Conservation (phyloP, 2,888 invertebrate species). For the Cerceris rybyensis region DNA sequence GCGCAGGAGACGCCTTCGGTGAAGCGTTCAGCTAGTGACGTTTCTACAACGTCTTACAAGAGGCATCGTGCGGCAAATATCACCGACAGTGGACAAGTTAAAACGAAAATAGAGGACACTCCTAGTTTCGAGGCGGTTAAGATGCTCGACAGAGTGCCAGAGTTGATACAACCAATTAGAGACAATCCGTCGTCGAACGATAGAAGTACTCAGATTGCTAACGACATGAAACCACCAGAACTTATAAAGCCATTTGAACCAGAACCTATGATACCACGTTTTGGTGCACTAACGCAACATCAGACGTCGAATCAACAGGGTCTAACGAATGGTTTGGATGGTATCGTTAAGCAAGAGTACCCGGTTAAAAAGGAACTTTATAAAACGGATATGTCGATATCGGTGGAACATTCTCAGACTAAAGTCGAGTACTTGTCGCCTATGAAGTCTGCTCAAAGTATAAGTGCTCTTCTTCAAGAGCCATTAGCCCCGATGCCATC, state of each 20-base stretch:
- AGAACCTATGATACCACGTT: constrained; percentile 73
- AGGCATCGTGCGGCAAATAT: constrained; percentile 65
- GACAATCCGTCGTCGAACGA: constrained; percentile 69
- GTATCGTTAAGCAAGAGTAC: constrained; percentile 52
- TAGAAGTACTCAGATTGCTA: constrained; percentile 61
- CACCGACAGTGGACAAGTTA: constrained; percentile 52
- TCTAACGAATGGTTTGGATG: constrained; percentile 67
- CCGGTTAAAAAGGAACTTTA: constrained; percentile 50
- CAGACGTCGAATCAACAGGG: constrained; percentile 59
- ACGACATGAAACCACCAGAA: constrained; percentile 71
- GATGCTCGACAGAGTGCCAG: constrained; percentile 74
- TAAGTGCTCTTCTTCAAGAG: constrained; percentile 78
- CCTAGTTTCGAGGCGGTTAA: constrained; percentile 70
- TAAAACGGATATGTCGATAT: constrained; percentile 42
- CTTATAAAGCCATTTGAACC: constrained; percentile 74
- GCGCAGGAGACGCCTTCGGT: constrained; percentile 44
- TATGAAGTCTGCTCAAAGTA: constrained; percentile 76
- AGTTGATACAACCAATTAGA: constrained; percentile 72
- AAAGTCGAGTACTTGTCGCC: constrained; percentile 73
- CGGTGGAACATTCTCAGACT: constrained; percentile 32
- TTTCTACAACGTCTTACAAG: constrained; percentile 63
- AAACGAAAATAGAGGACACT: constrained; percentile 57
- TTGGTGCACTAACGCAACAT: constrained; percentile 63
- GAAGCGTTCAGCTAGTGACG: constrained; percentile 50
- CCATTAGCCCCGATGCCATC: constrained; percentile 76